Evolutionary conservation across 1,140 invertebrate species (phyloP).

Genomic region (Triops cancriformis): DNA sequence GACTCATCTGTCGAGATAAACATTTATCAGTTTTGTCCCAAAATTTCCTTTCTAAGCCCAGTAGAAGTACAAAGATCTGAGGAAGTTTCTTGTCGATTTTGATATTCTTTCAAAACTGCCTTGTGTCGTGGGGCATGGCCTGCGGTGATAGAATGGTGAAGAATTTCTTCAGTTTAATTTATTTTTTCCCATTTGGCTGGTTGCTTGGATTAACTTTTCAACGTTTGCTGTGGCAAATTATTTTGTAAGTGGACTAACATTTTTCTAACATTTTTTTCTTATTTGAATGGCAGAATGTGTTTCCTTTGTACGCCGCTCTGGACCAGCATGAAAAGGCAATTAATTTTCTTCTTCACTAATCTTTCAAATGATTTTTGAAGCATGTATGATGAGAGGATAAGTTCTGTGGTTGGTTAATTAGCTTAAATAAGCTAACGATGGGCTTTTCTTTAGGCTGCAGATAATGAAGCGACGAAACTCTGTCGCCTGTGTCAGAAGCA

Average conservation of each 20-base stretch:
- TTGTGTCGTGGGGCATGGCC: no score
- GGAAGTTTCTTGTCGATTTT: no score
- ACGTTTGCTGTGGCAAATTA: background rate
- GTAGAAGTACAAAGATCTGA: no score
- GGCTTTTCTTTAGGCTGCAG: conserved; percentile 28
- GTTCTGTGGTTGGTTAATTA: background rate
- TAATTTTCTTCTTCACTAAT: conserved; percentile 11
- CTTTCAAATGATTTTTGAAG: background rate
- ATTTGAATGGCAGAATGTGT: conserved; percentile 17
- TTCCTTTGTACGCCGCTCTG: conserved; percentile 28
- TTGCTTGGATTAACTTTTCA: background rate
- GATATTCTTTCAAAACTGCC: no score
- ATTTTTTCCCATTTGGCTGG: no score
- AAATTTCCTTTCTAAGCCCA: no score
- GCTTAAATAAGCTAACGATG: background rate
- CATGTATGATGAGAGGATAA: background rate
- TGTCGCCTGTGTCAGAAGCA: conserved; percentile 75
- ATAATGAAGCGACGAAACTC: conserved; percentile 33
- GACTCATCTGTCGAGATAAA: no score
- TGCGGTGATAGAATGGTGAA: no score
- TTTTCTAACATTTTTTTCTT: conserved; percentile 11
- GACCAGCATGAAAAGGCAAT: conserved; percentile 26
- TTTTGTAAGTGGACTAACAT: background rate
- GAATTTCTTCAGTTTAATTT: no score
- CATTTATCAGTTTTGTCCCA: no score